These are phyloP conservation scores for Chironomus striatipennis DNA, from an alignment of 1,140 invertebrate genomes.

Conservation along the genomic window DNA sequence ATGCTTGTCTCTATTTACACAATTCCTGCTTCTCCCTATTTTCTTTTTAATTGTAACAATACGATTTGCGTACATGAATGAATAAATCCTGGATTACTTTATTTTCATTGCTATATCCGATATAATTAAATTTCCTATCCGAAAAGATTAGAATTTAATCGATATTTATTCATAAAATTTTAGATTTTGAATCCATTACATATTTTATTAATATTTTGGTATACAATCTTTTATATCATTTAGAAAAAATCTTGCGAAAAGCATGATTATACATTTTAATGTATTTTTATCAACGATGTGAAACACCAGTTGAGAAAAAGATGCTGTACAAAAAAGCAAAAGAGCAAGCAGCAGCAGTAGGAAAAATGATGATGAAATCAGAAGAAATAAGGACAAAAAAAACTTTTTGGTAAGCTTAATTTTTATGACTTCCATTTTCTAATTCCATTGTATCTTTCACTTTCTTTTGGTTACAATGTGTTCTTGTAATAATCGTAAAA, in stretches of 20 bases:
- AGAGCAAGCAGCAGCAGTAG: neutral
- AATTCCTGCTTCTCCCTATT: neutral
- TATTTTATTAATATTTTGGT: too few relatives aligned
- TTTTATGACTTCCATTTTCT: conserved; percentile 3
- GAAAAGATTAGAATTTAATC: too few relatives aligned
- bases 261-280: too few relatives aligned
- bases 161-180: too few relatives aligned
- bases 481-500: conserved; percentile 9
- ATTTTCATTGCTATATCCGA: neutral
- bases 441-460: neutral
- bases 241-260: too few relatives aligned
- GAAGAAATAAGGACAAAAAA: neutral
- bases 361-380: neutral
- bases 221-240: too few relatives aligned
- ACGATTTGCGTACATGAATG: neutral
- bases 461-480: neutral
- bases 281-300: neutral
- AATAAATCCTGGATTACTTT: neutral
- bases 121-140: too few relatives aligned
- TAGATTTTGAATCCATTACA: too few relatives aligned
- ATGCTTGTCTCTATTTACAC: neutral
- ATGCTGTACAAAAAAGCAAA: too few relatives aligned
- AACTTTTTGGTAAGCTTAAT: conserved; percentile 14
- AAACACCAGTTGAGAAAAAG: too few relatives aligned
- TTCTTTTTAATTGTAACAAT: neutral